Evolutionary conservation across 2,797 vertebrate species (phyloP).

Genomic region (Botia kubotai): DNA sequence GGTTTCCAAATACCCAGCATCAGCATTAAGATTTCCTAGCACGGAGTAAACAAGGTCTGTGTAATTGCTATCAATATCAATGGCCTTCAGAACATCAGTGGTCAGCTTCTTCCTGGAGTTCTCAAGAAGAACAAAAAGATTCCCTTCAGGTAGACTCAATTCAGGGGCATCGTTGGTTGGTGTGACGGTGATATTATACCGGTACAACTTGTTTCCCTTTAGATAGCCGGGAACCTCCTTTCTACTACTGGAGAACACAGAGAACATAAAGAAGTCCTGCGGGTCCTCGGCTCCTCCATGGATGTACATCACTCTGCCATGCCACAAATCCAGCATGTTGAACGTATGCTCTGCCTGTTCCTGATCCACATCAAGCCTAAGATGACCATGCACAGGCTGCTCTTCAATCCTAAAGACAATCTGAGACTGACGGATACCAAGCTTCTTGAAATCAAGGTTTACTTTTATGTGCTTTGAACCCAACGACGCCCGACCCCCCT

Average conservation of each 20-base stretch:
- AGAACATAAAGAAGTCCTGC: constrained; percentile 87
- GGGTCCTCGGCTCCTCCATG: constrained; percentile 88
- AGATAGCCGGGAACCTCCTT: constrained; percentile 80
- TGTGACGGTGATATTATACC: constrained; percentile 82
- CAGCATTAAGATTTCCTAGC: constrained; percentile 86
- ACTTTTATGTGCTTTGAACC: constrained; percentile 87
- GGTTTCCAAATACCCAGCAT: constrained; percentile 88
- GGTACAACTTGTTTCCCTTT: constrained; percentile 75
- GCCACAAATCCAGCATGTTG: constrained; percentile 86
- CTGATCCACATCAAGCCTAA: constrained; percentile 82
- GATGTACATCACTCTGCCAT: constrained; percentile 84
- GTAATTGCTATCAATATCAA: constrained; percentile 83
- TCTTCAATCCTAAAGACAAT: constrained; percentile 84
- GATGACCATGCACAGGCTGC: constrained; percentile 80
- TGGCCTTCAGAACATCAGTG: constrained; percentile 78
- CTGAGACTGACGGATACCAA: constrained; percentile 86
- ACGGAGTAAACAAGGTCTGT: constrained; percentile 80
- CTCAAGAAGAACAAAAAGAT: constrained; percentile 86
- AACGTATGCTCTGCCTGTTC: constrained; percentile 82
- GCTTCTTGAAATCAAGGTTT: constrained; percentile 83
- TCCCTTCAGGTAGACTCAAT: constrained; percentile 85
- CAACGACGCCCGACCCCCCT: constrained; percentile 82
- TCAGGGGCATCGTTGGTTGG: constrained; percentile 89
- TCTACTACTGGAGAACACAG: constrained; percentile 81
- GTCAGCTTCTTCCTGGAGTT: constrained; percentile 86